Conservation (phyloP, 1,140 invertebrate species). For the Macrosteles quadrilineatus region DNA sequence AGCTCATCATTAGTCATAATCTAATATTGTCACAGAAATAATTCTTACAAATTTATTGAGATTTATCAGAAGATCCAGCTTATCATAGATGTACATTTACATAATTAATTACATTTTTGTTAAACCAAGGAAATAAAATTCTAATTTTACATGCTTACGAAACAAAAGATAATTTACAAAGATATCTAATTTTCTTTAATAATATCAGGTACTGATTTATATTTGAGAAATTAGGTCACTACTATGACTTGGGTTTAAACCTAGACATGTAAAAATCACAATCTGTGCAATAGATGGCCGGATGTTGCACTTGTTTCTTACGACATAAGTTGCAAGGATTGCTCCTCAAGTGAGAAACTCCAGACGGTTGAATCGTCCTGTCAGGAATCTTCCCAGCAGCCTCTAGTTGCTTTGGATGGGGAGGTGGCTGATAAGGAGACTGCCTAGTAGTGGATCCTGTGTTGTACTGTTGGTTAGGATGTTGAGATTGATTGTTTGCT, state of each 20-base stretch:
- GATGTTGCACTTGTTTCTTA: constrained; percentile 73
- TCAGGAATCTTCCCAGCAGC: constrained; percentile 22
- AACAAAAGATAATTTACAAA: not conserved
- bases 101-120: too few species aligned
- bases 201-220: too few species aligned
- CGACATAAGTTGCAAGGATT: constrained; percentile 78
- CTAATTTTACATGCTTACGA: not conserved
- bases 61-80: not conserved
- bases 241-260: constrained; percentile 62
- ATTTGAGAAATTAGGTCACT: not conserved
- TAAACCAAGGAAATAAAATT: constrained; percentile 1
- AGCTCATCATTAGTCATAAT: not conserved
- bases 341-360: constrained; percentile 43
- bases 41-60: not conserved
- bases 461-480: constrained; percentile 26
- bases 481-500: not conserved
- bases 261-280: constrained; percentile 91
- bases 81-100: too few species aligned
- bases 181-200: not conserved
- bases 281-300: constrained; percentile 80
- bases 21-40: not conserved
- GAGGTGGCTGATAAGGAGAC: constrained; percentile 51
- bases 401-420: constrained; percentile 43
- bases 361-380: constrained; percentile 24
- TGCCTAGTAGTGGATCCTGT: constrained; percentile 35